phyloP scores from a whole-genome alignment of 2,797 vertebrate species.

The Mus minutoides region DNA sequence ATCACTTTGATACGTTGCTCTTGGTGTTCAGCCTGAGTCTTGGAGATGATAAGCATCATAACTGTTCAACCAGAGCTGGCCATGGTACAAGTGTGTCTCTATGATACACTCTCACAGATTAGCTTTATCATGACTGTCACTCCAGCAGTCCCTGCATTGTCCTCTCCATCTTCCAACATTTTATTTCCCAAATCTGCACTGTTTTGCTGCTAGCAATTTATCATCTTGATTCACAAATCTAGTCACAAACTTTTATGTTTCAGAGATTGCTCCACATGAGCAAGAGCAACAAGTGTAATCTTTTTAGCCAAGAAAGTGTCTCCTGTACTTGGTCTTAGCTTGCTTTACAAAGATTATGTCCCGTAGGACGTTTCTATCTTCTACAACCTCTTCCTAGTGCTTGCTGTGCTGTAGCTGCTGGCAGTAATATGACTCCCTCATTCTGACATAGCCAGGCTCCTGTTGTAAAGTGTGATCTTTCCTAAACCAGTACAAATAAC shows the following conservation, averaged over 20 bases:
- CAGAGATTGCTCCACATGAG: background rate
- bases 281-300: background rate
- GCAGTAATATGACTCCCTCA: background rate
- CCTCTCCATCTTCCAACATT: background rate
- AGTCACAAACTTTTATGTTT: background rate
- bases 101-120: background rate
- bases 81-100: background rate
- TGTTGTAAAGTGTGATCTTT: background rate
- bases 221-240: constrained; percentile 16
- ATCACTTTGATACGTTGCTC: background rate
- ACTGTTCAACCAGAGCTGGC: background rate
- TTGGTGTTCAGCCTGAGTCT: too few relatives aligned
- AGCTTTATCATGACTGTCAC: background rate
- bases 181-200: background rate
- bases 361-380: background rate
- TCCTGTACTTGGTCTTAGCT: background rate
- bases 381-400: background rate
- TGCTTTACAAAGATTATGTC: background rate
- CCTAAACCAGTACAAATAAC: background rate
- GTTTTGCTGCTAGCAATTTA: background rate
- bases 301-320: background rate
- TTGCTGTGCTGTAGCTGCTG: background rate
- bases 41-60: too few relatives aligned
- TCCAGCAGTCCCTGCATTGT: background rate
- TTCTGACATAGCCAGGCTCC: background rate